Evolutionary conservation across 2,888 invertebrate genomes (phyloP), one percentile per base, ranked within the genome.

Genomic region (Argyra leucocephala): DNA sequence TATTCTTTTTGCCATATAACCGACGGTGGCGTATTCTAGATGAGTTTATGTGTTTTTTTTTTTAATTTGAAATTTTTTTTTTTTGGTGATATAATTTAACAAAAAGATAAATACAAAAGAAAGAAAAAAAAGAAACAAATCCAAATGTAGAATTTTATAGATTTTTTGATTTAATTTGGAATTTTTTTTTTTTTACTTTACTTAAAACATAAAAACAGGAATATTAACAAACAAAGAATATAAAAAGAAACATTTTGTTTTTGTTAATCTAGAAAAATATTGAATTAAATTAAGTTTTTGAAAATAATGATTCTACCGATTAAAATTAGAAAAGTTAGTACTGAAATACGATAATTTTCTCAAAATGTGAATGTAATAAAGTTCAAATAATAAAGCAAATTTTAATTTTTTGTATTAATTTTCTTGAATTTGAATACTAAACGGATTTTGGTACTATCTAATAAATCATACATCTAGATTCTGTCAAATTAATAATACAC

Each of bases 1-100:
- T 82, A 96, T 93, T 81, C 95, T 86, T 83, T 96, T 96, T 72
- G 94, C 95, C 91, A 96, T 93, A 82, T 97, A 97, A 72, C 96
- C 96, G 74, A 97, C 97, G 71, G 96, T 93, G 71, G 97, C 96
- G 82, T 96, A 97, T 84, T 97, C 97, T 94, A 86, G 69, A 67
- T 67, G 66, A 67, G 37, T 63, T 67, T 62, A 58, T 66, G 68
- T 67, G 65, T 67, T 69, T 66, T 68, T 68, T 66, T n/a, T 72
- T 72, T 69, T 66, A 66, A 31, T 57, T 31, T 64, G 63, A 57
- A 63, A 64, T 63, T 58, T 66, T 57, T 26, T 23, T 61, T 58
- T 48, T 63, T 21, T n/a, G 65, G 61, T 64, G 65, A 57, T 22
- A 61, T 22, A 21, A n/a, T 63, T 31, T 61, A 58, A n/a, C 62